Evolutionary conservation across 2,888 invertebrate genomes (phyloP).

Genomic region (Amblyjoppa proteus): DNA sequence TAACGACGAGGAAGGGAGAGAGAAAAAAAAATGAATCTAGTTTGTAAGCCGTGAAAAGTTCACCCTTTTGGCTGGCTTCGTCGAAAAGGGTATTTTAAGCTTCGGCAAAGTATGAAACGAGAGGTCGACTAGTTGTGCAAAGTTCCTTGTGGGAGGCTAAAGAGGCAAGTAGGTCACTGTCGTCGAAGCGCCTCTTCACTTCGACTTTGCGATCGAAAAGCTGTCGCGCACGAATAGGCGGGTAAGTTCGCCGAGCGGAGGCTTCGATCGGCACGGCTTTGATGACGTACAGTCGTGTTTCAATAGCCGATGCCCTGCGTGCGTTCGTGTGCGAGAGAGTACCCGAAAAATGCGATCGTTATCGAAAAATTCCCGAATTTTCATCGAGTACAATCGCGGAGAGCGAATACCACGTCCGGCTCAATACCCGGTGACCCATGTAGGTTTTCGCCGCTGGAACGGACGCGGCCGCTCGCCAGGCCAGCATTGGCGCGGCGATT

Average conservation of each 20-base stretch:
- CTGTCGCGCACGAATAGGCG: slow-evolving; percentile 20
- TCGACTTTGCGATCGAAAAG: slow-evolving; percentile 9
- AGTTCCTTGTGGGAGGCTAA: neutral
- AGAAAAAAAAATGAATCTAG: slow-evolving; percentile 8
- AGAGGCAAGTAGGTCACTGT: slow-evolving; percentile 19
- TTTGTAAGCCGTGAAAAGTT: slow-evolving; percentile 12
- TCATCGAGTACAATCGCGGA: neutral
- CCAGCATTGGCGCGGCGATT: too few relatives aligned
- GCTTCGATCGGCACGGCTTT: neutral
- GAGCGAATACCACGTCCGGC: neutral
- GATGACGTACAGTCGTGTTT: neutral
- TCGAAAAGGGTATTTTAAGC: slow-evolving; percentile 15
- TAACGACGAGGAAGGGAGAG: neutral
- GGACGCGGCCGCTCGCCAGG: too few relatives aligned
- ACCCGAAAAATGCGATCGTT: neutral
- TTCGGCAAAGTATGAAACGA: slow-evolving; percentile 9
- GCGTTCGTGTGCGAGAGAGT: neutral
- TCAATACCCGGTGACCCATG: neutral
- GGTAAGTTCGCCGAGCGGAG: slow-evolving; percentile 1
- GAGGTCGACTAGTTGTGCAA: neutral
- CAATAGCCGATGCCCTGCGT: neutral
- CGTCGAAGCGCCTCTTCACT: neutral
- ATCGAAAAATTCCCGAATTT: neutral
- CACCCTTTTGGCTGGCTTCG: neutral
- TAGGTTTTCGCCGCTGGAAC: too few relatives aligned